phyloP scores from a whole-genome alignment of 2,888 invertebrate species.

The Scelioninae gen. 1 region DNA sequence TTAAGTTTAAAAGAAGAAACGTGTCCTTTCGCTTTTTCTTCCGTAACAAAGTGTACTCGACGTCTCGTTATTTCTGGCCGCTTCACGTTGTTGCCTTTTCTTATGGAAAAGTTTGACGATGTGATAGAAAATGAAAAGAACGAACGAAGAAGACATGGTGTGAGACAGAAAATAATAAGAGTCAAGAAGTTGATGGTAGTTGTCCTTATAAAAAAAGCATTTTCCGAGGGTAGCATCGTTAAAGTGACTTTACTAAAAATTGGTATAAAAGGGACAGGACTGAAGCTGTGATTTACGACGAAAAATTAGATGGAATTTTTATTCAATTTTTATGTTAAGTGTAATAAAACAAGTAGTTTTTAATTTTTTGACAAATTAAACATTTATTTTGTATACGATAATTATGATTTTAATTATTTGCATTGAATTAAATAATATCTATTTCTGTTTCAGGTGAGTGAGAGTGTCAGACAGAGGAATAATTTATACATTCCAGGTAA shows the following conservation, averaged over 20 bases:
- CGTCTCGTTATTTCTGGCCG: constrained; percentile 64
- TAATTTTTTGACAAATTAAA: background rate
- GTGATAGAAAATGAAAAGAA: constrained; percentile 63
- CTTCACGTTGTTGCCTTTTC: constrained; percentile 62
- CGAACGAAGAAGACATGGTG: constrained; percentile 41
- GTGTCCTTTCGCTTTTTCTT: constrained; percentile 51
- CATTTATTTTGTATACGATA: background rate
- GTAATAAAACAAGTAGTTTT: constrained; percentile 1
- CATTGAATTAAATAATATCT: background rate
- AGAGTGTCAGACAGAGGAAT: background rate
- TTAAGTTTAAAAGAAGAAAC: constrained; percentile 53
- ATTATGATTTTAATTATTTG: background rate
- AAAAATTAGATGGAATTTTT: constrained; percentile 40
- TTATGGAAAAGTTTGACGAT: constrained; percentile 67
- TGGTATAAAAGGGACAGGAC: constrained; percentile 34
- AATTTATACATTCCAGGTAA: background rate
- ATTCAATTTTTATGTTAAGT: constrained; percentile 23
- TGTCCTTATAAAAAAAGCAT: constrained; percentile 51
- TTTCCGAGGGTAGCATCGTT: constrained; percentile 56
- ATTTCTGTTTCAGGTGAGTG: constrained; percentile 22
- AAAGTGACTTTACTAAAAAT: constrained; percentile 57
- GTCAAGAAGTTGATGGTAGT: constrained; percentile 59
- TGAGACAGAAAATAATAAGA: constrained; percentile 63
- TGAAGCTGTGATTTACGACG: constrained; percentile 12
- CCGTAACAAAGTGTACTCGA: constrained; percentile 46